These are phyloP conservation scores for Urocyon cinereoargenteus DNA, from an alignment of 2,797 vertebrate genomes.

Conservation along the genomic window DNA sequence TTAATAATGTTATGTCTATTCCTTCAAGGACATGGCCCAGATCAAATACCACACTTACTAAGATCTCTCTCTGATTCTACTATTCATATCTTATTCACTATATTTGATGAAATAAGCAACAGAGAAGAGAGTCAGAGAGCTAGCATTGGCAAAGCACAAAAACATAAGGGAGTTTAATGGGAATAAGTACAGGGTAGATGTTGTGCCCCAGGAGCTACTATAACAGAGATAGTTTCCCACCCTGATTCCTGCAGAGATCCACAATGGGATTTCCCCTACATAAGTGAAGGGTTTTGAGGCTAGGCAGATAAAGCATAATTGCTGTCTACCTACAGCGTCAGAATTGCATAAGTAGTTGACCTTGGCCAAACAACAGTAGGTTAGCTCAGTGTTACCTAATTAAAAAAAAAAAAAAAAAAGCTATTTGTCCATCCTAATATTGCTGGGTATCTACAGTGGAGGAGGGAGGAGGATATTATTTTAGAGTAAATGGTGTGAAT, in stretches of 20 bases:
- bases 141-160: background rate
- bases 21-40: background rate
- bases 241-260: background rate
- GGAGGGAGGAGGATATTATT: background rate
- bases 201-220: background rate
- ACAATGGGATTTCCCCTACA: background rate
- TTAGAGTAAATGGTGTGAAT: constrained; percentile 29
- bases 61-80: background rate
- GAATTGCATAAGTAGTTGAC: background rate
- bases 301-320: background rate
- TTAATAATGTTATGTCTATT: background rate
- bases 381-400: background rate
- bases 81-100: background rate
- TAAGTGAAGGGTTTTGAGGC: background rate
- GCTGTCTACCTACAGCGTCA: background rate
- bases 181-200: background rate
- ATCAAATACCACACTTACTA: background rate
- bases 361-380: background rate
- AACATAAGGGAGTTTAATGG: background rate
- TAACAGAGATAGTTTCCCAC: background rate
- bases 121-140: background rate
- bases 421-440: background rate
- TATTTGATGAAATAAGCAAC: background rate
- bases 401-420: background rate
- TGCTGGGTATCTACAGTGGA: background rate